Base-by-base conservation (phyloP, 2,113 vertebrate species). In the Gila orcuttii region DNA sequence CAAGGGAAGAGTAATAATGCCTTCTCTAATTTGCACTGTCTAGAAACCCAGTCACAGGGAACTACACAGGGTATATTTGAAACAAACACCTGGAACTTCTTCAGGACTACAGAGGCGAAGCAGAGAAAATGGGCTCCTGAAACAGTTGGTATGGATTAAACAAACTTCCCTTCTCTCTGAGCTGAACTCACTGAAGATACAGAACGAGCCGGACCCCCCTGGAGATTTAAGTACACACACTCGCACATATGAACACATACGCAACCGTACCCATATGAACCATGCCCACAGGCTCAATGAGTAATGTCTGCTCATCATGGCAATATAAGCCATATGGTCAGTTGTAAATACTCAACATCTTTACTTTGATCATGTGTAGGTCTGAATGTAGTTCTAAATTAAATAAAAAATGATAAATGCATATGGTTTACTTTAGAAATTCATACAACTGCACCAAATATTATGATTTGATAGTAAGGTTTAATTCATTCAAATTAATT, bases 1-100 rank as follows among this genome's bases (percentile, higher is more conserved):
- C 73, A 73, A 75, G 82, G 45, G 64, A 73, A 62, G 4, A 13
- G 71, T 82, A 85, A 85, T 82, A 60, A 66, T 75, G 31, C 52
- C 74, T 57, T 45, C 6, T 87, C 60, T 85, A 85, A 87, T 87
- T 78, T 89, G 55, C 79, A 66, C 50, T 87, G 82, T 59, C 82
- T 71, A 76, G 79, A 80, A 80, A 73, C 73, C 23, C 45, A 45
- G 50, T 84, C 71, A 82, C 80, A 59, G 39, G 19, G 71, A 85
- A 13, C 36, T 71, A 83, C 55, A 57, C 57, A 81, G 87, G 57
- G 76, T 86, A 39, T 86, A 69, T 84, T 86, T 88, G 71, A 82
- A 86, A 85, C 47, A 83, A 89, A 89, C 88, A 89, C 88, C 86
- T 89, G 86, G 88, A 89, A 82, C 79, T 80, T 89, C 64, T 87